These are phyloP conservation scores for Anthonomus grandis DNA, from an alignment of 1,140 invertebrate genomes.

Conservation along the genomic window DNA sequence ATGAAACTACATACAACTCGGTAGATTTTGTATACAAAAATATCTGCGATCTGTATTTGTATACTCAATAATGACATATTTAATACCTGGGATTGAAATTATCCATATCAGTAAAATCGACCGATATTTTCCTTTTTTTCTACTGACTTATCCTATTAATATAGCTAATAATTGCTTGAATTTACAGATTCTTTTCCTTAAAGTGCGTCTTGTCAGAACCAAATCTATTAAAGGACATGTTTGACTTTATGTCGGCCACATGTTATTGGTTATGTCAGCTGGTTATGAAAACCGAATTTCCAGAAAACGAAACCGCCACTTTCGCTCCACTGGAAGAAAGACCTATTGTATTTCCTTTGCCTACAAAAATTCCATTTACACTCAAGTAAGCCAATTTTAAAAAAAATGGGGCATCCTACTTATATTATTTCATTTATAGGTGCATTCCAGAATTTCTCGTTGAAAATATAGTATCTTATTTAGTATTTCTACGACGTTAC, in stretches of 20 bases:
- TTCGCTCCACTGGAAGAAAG: constrained; percentile 57
- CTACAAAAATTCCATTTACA: constrained; percentile 58
- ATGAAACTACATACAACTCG: too few species aligned
- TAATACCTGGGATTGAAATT: too few species aligned
- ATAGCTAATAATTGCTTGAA: too few species aligned
- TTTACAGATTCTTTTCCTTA: constrained; percentile 60
- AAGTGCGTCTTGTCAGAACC: constrained; percentile 73
- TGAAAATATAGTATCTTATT: constrained; percentile 79
- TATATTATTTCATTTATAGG: constrained; percentile 47
- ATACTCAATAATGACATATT: too few species aligned
- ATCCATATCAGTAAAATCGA: too few species aligned
- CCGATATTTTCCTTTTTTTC: too few species aligned
- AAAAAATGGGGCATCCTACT: background rate
- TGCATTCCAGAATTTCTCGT: constrained; percentile 89
- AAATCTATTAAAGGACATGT: constrained; percentile 61
- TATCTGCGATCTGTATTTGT: too few species aligned
- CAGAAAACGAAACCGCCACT: constrained; percentile 40
- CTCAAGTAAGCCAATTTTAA: constrained; percentile 53
- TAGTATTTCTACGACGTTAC: constrained; percentile 69
- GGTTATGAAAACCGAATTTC: constrained; percentile 50
- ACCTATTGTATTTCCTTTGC: constrained; percentile 64
- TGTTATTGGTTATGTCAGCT: constrained; percentile 83
- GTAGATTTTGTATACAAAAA: too few species aligned
- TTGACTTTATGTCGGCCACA: constrained; percentile 76
- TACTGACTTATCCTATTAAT: too few species aligned